Base-by-base conservation (phyloP, 2,113 vertebrate species). In the Indicator maculatus region DNA sequence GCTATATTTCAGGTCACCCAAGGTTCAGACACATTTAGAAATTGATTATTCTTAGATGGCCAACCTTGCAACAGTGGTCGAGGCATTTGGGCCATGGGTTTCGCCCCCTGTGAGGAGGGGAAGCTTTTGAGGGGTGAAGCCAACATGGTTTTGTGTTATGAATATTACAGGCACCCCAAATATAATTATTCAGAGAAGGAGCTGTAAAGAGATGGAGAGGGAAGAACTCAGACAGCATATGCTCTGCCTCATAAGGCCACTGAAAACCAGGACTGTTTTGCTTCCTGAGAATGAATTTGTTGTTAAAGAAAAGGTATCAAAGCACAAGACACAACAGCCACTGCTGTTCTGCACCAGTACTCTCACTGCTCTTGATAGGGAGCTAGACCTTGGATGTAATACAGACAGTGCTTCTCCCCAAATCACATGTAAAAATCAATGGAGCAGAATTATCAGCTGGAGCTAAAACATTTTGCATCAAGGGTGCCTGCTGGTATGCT, bases 21-120 rank as follows among this genome's bases (percentile, higher is more conserved):
- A 95, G 97, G 96, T 98, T 98, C 97, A 97, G 77, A 63, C 75
- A 92, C 88, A 96, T 97, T 96, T 95, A 82, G 84, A 95, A 93
- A 96, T 75, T 4, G 0, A 77, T 89, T 74, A 60, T 30, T 97
- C 89, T 92, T 90, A 69, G 52, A 86, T 86, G 67, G 52, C 74
- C 82, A 88, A 24, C 19, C 61, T 76, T 21, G 39, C 45, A 84
- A 84, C 52, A 72, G 86, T 77, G 75, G 85, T 91, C 44, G 17
- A 39, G 38, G 26, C n/a, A 52, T 45, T 88, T 38, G 1, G 4
- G 24, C 69, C 31, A 31, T 31, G 41, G 26, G 59, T 60, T 86
- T 65, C 77, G 60, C 33, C n/a, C 79, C 1, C 45, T 3, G 4
- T n/a, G 60, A 87, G 41, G 59, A 41, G 33, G 55, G 18, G 36